Conservation (phyloP, 2,797 vertebrate genomes). For the Thripadectes ignobilis region DNA sequence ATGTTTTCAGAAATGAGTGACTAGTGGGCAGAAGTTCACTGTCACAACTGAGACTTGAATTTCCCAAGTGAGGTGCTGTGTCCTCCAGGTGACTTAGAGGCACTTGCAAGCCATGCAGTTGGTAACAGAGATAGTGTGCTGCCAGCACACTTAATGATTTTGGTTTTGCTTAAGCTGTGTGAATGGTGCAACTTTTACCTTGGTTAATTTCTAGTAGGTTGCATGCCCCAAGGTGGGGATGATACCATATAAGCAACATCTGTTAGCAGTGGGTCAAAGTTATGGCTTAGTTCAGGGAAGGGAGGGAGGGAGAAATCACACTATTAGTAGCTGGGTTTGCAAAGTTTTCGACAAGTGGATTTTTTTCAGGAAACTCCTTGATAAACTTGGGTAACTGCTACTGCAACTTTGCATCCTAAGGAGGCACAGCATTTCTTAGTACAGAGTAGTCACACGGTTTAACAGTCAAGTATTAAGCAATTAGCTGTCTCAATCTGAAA, state of each 20-base stretch:
- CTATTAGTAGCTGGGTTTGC: neutral
- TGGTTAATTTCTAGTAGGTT: neutral
- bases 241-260: neutral
- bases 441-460: neutral
- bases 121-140: neutral
- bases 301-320: neutral
- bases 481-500: neutral
- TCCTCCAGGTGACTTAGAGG: neutral
- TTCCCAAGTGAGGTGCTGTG: neutral
- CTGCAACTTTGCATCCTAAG: neutral
- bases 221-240: neutral
- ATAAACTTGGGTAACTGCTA: neutral
- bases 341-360: neutral
- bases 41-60: neutral
- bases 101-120: fast-evolving
- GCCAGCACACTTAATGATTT: neutral
- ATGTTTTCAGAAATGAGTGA: neutral
- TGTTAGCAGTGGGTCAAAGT: neutral
- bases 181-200: neutral
- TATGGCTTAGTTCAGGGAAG: neutral
- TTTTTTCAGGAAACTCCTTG: neutral
- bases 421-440: neutral
- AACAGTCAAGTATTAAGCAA: neutral
- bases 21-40: neutral
- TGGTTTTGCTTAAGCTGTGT: neutral